Percentiles rank a stretch among this genome's conserved stretches.
These are phyloP conservation scores for Psophia crepitans DNA, from an alignment of 2,113 vertebrate species.

Conservation along the genomic window DNA sequence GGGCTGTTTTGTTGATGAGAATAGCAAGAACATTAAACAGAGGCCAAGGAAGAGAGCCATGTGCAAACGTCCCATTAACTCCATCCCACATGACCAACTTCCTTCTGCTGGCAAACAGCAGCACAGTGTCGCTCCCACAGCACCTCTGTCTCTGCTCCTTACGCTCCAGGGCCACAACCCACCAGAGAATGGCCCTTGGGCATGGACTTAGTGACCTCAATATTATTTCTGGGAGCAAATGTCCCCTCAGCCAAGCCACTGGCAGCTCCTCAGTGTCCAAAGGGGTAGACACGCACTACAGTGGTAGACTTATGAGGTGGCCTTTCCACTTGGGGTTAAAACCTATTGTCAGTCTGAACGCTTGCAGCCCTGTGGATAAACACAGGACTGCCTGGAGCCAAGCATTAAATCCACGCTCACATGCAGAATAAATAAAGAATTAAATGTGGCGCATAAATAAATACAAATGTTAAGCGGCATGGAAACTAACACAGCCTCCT, in stretches of 20 bases:
- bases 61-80: not conserved
- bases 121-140: not conserved
- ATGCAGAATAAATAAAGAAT: slow-evolving; percentile 54
- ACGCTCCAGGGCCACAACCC: not conserved
- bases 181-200: not conserved
- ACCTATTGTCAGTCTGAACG: not conserved
- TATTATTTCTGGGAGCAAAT: not conserved
- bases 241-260: not conserved
- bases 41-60: not conserved
- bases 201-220: not conserved
- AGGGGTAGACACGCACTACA: accelerated
- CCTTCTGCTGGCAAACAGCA: not conserved
- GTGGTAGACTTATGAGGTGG: not conserved
- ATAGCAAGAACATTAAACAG: not conserved
- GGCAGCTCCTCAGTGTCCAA: not conserved
- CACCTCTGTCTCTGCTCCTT: not conserved
- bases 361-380: slow-evolving; percentile 12
- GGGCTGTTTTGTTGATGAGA: slow-evolving; percentile 5
- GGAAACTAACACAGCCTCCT: not conserved
- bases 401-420: not conserved
- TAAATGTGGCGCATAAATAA: slow-evolving; percentile 6
- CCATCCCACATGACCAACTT: not conserved
- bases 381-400: not conserved
- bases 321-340: slow-evolving; percentile 12
- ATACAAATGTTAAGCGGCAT: not conserved